Evolutionary conservation across 2,797 vertebrate species (phyloP).

Genomic region (Sebastes iracundus): DNA sequence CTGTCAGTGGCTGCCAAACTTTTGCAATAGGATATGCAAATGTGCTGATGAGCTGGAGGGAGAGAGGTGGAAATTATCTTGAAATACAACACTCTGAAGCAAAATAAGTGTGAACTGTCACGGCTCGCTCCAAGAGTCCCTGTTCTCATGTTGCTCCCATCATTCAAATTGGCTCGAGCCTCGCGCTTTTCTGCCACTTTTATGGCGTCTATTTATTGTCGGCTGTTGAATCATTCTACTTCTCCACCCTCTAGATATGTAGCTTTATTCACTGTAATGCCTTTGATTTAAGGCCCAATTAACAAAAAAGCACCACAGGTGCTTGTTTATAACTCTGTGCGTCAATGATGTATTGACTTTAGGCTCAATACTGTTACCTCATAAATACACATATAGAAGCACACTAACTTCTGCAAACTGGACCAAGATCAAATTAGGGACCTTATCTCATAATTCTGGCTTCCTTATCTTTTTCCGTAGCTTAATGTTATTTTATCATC

Average conservation of each 20-base stretch:
- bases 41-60: slow-evolving; percentile 43
- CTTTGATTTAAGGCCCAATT: slow-evolving; percentile 79
- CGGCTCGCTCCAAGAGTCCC: slow-evolving; percentile 26
- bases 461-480: background rate
- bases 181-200: slow-evolving; percentile 47
- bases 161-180: slow-evolving; percentile 44
- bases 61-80: slow-evolving; percentile 52
- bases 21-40: slow-evolving; percentile 59
- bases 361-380: background rate
- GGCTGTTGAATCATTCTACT: slow-evolving; percentile 54
- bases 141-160: slow-evolving; percentile 47
- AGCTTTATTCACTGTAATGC: slow-evolving; percentile 36
- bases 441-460: background rate
- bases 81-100: slow-evolving; percentile 49
- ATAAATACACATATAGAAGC: background rate
- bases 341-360: slow-evolving; percentile 28
- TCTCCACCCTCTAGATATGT: slow-evolving; percentile 38
- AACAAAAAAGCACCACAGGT: slow-evolving; percentile 68
- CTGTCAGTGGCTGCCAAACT: slow-evolving; percentile 54
- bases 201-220: slow-evolving; percentile 61
- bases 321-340: slow-evolving; percentile 44
- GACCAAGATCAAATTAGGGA: background rate
- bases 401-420: background rate
- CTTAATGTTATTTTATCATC: background rate
- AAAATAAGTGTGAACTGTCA: slow-evolving; percentile 63